Conservation (phyloP, 2,797 vertebrate species). For the Ammospiza maritima region DNA sequence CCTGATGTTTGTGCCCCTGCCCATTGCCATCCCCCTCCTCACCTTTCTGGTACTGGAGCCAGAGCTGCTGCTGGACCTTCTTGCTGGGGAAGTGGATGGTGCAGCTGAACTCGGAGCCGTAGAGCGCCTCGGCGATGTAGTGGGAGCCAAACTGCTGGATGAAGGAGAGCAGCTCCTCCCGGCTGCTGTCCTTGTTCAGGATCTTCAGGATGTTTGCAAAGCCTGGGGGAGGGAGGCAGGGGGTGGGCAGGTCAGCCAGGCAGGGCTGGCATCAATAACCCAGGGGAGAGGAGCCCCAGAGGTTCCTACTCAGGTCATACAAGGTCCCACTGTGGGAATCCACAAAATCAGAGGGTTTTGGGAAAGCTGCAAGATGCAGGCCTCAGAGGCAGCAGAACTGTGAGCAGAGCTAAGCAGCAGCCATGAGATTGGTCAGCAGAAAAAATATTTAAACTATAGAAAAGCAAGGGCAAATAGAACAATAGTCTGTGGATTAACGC, state of each 20-base stretch:
- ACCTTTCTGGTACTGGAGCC: constrained; percentile 99
- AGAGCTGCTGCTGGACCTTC: constrained; percentile 97
- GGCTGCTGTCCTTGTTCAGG: constrained; percentile 89
- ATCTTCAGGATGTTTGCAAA: constrained; percentile 95
- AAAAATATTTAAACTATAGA: no score
- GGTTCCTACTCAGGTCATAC: neutral
- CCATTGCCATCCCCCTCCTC: neutral
- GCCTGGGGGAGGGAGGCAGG: constrained; percentile 73
- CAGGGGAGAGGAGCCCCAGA: neutral
- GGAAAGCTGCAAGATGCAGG: no score
- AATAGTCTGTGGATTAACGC: no score
- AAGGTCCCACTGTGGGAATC: neutral
- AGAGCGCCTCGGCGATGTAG: constrained; percentile 93
- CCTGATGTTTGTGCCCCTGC: neutral
- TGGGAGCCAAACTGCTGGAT: constrained; percentile 93
- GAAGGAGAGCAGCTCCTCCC: constrained; percentile 92
- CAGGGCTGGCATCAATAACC: neutral
- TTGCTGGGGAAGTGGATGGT: constrained; percentile 97
- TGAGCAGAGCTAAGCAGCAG: no score
- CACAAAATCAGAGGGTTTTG: no score
- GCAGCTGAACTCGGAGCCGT: constrained; percentile 95
- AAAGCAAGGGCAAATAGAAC: no score
- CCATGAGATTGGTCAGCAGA: no score
- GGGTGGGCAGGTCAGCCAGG: neutral
- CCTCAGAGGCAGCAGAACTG: no score